Base-by-base conservation (phyloP, 2,797 vertebrate genomes). In the Siniperca obscura region DNA sequence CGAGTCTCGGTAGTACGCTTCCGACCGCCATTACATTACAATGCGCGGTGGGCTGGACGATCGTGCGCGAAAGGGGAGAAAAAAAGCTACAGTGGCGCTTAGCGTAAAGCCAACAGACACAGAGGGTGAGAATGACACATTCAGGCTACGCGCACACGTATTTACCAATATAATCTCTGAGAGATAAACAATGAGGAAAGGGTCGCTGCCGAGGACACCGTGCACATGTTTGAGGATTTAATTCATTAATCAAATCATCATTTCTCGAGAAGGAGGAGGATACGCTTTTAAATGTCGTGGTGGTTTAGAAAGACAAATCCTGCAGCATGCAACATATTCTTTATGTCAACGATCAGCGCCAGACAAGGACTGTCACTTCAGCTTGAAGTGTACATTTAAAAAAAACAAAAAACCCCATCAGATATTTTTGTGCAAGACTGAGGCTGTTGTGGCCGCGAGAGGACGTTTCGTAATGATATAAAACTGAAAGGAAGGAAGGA, bases 21-120 rank as follows among this genome's bases (percentile, higher is more conserved):
- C 92, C 94, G 92, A 95, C 95, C 96, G 95, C 96, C 96, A 96
- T 96, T 95, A 96, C 95, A 93, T 95, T 94, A 94, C 92, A 93
- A 90, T 95, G 88, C 89, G 88, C 67, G 88, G 90, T 91, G 85
- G 92, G 91, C 83, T 87, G 91, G 91, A 92, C 83, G 78, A 81
- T 56, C 71, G 87, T 88, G 88, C 75, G 81, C 76, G 74, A 52
- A 55, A 55, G 40, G 12, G 38, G 27, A 5, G 42, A 19, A 62
- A 65, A 85, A 84, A 70, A 3, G 85, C 87, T 69, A 69, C 80
- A 81, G 86, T 78, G 85, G 76, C 82, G 67, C 75, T 74, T 36
- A 56, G 83, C 84, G 86, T 85, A 81, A 90, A 91, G 83, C 91
- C 81, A 74, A 87, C 87, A 83, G 80, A 89, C 87, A 80, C 78